A percentile compares a stretch with the other conserved stretches of the same genome.
Evolutionary conservation across 2,797 vertebrate genomes (phyloP).

Genomic region (Hippocampus kuda): DNA sequence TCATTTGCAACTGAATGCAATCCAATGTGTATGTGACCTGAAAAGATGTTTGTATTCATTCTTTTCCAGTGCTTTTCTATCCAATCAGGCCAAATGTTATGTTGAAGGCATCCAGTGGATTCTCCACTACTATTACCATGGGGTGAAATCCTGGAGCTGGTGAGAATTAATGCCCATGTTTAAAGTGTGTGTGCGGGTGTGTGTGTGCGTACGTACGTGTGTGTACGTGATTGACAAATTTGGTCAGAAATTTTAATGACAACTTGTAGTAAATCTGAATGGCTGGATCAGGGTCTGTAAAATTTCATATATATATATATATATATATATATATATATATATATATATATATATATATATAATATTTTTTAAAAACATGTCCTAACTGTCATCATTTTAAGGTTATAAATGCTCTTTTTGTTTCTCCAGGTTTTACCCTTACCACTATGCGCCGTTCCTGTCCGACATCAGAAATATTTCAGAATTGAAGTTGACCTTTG

Average conservation of each 20-base stretch:
- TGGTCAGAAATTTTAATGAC: no score
- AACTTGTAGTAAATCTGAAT: no score
- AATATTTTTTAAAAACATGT: neutral
- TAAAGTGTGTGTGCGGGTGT: no score
- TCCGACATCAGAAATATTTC: constrained; percentile 86
- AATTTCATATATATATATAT: neutral
- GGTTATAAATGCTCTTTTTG: neutral
- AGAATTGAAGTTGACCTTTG: constrained; percentile 77
- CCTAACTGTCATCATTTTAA: neutral
- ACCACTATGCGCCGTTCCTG: constrained; percentile 93
- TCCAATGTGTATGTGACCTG: neutral
- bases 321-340: neutral
- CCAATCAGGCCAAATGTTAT: constrained; percentile 85
- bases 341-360: neutral
- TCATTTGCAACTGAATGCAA: no score
- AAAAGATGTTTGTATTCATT: constrained; percentile 16
- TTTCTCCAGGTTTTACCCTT: constrained; percentile 83
- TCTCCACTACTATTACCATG: constrained; percentile 97
- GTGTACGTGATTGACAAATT: no score
- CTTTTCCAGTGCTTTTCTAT: constrained; percentile 82
- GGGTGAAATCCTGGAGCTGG: constrained; percentile 99
- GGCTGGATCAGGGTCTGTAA: no score
- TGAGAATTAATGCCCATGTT: constrained; percentile 54
- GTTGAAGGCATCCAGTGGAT: constrained; percentile 98
- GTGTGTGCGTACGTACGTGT: no score